Percentiles rank a stretch among this genome's conserved stretches.
Conservation (phyloP, 2,888 invertebrate genomes). For the Diarsia mendica region DNA sequence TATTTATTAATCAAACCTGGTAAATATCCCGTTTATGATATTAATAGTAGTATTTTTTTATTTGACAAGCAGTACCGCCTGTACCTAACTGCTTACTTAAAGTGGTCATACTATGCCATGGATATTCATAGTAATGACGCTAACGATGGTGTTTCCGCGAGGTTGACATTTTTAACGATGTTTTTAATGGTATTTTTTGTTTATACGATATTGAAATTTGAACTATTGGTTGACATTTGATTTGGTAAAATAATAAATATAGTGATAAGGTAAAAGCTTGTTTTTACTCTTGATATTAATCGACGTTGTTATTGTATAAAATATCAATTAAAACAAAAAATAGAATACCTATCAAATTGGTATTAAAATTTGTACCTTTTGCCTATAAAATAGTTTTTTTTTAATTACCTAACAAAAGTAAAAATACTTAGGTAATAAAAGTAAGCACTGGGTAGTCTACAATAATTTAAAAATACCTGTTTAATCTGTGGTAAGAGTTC, state of each 20-base stretch:
- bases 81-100: too few species aligned
- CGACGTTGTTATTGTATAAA: not conserved
- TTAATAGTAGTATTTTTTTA: too few species aligned
- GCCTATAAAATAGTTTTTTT: not conserved
- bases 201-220: not conserved
- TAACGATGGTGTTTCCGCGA: not conserved
- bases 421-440: not conserved
- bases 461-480: not conserved
- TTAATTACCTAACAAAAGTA: not conserved
- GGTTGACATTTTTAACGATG: not conserved
- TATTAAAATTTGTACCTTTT: not conserved
- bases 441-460: not conserved
- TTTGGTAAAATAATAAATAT: not conserved
- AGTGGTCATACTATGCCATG: too few species aligned
- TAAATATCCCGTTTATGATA: too few species aligned
- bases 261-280: not conserved
- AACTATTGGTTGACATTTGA: constrained; percentile 4
- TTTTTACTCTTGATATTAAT: constrained; percentile 10
- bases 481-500: constrained; percentile 21
- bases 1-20: too few species aligned
- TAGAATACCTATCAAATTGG: not conserved
- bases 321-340: constrained; percentile 1
- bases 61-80: too few species aligned
- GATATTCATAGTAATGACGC: too few species aligned
- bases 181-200: not conserved